These are phyloP conservation scores for Anarhynchus alexandrinus DNA, from an alignment of 2,113 vertebrate species.

Conservation along the genomic window DNA sequence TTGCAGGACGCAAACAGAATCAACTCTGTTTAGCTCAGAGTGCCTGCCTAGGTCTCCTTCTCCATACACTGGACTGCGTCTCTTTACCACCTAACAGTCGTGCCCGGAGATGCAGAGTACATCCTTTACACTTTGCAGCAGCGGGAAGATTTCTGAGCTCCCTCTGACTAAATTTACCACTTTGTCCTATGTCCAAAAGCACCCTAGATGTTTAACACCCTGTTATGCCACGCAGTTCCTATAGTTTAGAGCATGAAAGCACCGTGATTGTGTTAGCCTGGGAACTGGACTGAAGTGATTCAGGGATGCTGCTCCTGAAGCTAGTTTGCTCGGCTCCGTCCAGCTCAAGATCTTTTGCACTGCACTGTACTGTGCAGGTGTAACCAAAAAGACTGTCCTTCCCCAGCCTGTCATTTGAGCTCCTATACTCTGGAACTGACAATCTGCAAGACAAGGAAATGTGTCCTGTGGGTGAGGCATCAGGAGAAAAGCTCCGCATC, in stretches of 20 bases:
- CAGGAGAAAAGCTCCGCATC: neutral
- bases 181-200: neutral
- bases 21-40: neutral
- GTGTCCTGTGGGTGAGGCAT: neutral
- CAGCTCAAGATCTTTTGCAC: neutral
- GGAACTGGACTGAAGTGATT: neutral
- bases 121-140: neutral
- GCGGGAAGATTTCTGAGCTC: neutral
- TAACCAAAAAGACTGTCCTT: neutral
- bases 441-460: neutral
- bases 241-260: neutral
- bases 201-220: neutral
- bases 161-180: neutral
- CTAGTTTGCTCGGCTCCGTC: neutral
- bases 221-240: neutral
- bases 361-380: neutral
- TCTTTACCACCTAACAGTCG: fast-evolving
- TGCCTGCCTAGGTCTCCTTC: neutral
- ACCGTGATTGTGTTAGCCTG: neutral
- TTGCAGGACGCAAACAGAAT: neutral
- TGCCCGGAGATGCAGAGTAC: neutral
- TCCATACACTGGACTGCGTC: neutral
- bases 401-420: neutral
- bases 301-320: neutral
- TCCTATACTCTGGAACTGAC: neutral